Evolutionary conservation across 2,113 vertebrate species (phyloP).

Genomic region (Chamaetylas fuelleborni): DNA sequence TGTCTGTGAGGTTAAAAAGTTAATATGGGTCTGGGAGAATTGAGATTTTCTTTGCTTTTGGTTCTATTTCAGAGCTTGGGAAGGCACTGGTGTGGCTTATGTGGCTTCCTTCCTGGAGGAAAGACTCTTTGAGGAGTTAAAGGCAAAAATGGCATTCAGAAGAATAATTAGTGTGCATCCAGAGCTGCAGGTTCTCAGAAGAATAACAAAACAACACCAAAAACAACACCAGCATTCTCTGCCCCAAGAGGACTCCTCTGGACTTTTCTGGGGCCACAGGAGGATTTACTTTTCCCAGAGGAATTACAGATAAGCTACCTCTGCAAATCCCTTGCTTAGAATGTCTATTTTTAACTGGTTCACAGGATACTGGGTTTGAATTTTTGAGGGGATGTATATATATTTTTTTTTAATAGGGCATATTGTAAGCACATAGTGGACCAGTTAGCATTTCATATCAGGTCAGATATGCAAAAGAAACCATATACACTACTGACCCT

Average conservation of each 20-base stretch:
- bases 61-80: background rate
- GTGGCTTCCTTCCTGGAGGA: background rate
- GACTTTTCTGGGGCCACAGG: background rate
- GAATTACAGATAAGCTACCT: background rate
- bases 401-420: too few relatives aligned
- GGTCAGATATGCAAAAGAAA: background rate
- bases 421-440: background rate
- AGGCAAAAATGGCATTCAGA: background rate
- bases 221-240: background rate
- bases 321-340: background rate
- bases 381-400: accelerated
- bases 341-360: background rate
- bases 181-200: background rate
- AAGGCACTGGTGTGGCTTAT: background rate
- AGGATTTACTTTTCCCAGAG: background rate
- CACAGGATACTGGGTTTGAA: background rate
- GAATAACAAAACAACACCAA: too few relatives aligned
- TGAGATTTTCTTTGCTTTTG: background rate
- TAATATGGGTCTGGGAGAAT: background rate
- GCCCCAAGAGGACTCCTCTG: background rate
- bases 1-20: background rate
- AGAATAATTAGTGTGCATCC: background rate
- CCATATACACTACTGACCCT: background rate
- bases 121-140: background rate
- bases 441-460: background rate